These are phyloP conservation scores for Xenentodon cancila DNA, from an alignment of 2,797 vertebrate genomes.

Conservation along the genomic window DNA sequence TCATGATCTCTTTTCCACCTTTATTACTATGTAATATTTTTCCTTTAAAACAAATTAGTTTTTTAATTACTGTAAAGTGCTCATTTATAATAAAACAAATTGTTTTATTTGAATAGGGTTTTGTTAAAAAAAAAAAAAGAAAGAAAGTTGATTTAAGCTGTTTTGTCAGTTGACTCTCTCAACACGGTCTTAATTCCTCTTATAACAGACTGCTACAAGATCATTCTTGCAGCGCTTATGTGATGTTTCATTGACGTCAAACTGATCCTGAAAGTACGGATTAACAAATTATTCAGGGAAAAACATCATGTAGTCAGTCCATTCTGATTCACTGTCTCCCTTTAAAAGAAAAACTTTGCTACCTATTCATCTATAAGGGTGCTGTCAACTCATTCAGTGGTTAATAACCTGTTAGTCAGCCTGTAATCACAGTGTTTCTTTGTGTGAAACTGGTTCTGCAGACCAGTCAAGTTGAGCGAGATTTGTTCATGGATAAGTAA, in stretches of 20 bases:
- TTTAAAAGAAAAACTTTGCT: slow-evolving; percentile 25
- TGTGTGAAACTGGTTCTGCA: slow-evolving; percentile 79
- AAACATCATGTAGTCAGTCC: neutral
- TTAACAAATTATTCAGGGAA: neutral
- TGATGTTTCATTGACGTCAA: slow-evolving; percentile 13
- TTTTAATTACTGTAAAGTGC: too few species aligned
- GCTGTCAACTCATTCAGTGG: slow-evolving; percentile 61
- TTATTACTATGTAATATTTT: too few species aligned
- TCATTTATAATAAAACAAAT: too few species aligned
- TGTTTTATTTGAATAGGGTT: too few species aligned
- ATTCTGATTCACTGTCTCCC: slow-evolving; percentile 12
- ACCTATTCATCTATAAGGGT: slow-evolving; percentile 44
- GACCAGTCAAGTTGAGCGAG: slow-evolving; percentile 74
- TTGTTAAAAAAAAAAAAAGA: too few species aligned
- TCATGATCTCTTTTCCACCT: too few species aligned
- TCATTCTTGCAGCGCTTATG: neutral
- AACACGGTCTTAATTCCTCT: slow-evolving; percentile 10
- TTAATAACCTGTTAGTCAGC: slow-evolving; percentile 79
- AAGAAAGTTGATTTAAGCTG: too few species aligned
- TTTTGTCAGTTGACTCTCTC: slow-evolving; percentile 4
- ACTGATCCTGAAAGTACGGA: neutral
- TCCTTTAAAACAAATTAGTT: too few species aligned
- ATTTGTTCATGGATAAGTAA: slow-evolving; percentile 51
- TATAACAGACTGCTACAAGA: slow-evolving; percentile 19
- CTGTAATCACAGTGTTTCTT: slow-evolving; percentile 74